Evolutionary conservation across 2,113 vertebrate genomes (phyloP).

Genomic region (Connochaetes taurinus): DNA sequence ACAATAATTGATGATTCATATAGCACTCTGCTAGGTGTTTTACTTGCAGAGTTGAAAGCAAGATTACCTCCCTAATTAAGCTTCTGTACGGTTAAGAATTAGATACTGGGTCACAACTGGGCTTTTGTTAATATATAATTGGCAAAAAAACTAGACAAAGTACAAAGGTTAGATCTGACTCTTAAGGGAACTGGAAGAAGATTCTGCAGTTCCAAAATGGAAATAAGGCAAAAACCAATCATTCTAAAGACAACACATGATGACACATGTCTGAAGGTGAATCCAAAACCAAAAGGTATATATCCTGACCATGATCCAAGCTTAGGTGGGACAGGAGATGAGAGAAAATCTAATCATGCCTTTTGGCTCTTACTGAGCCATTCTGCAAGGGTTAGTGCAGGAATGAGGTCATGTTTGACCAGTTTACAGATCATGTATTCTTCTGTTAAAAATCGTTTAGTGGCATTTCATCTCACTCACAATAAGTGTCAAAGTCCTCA

Average conservation of each 20-base stretch:
- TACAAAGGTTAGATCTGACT: not conserved
- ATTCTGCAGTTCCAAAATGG: not conserved
- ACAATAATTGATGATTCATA: not conserved
- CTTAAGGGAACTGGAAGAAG: not conserved
- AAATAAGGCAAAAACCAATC: not conserved
- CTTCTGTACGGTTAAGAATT: not conserved
- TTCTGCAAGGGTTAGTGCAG: not conserved
- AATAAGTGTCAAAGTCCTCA: not conserved
- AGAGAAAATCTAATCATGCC: not conserved
- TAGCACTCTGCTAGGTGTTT: not conserved
- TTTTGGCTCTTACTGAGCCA: not conserved
- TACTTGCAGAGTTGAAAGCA: not conserved
- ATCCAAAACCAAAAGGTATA: not conserved
- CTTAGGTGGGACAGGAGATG: not conserved
- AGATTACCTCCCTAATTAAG: not conserved
- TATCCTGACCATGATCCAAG: not conserved
- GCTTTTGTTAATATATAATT: not conserved
- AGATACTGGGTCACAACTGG: not conserved
- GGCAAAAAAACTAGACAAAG: not conserved
- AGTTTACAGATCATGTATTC: not conserved
- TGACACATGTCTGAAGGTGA: not conserved
- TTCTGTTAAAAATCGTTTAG: not conserved
- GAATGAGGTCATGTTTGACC: not conserved
- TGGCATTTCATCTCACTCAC: not conserved
- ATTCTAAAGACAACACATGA: not conserved